These are phyloP conservation scores for Rhinogobius similis DNA, from an alignment of 2,113 vertebrate species.

Conservation along the genomic window DNA sequence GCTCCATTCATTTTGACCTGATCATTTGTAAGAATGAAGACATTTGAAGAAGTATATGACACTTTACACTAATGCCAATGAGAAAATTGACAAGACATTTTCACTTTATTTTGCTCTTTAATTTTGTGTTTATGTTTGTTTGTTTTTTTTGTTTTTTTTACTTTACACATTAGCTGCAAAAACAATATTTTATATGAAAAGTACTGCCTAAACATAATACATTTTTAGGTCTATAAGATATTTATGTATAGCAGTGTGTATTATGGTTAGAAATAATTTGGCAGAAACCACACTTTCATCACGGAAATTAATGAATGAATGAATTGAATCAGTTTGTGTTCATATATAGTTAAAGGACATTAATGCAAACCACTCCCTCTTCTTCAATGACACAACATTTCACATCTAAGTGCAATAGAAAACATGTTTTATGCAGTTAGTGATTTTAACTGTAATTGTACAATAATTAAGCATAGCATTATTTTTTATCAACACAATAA, in stretches of 20 bases:
- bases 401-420: conserved; percentile 32
- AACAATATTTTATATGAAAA: background rate
- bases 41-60: background rate
- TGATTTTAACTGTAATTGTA: background rate
- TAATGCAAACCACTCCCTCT: conserved; percentile 29
- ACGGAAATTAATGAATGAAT: background rate
- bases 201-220: background rate
- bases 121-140: background rate
- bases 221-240: background rate
- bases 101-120: conserved; percentile 2
- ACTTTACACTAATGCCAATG: conserved; percentile 10
- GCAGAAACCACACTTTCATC: background rate
- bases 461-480: conserved; percentile 12
- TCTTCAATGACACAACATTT: background rate
- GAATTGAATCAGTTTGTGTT: background rate
- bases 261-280: background rate
- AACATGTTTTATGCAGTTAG: background rate
- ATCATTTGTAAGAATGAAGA: background rate
- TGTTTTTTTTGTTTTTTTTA: no score
- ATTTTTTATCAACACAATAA: conserved; percentile 25
- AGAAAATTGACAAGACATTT: conserved; percentile 4
- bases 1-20: background rate
- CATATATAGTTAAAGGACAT: background rate
- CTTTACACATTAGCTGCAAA: background rate
- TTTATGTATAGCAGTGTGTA: background rate